These are phyloP conservation scores for Nomada goodeniana DNA, from an alignment of 2,888 invertebrate genomes.

Conservation along the genomic window DNA sequence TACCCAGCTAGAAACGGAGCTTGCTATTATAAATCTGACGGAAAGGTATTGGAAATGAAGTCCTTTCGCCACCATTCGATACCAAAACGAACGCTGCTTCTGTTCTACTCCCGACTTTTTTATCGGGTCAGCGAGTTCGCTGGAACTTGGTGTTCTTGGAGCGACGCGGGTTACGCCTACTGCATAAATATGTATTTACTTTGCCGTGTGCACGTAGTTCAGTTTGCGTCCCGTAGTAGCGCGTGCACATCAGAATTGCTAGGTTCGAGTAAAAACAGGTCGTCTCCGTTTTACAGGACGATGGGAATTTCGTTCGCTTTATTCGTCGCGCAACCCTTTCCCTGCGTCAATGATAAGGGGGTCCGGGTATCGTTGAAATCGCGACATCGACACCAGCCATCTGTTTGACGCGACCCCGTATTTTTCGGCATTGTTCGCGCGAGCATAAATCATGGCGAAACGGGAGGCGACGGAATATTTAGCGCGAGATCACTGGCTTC, in stretches of 20 bases:
- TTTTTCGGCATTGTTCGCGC: constrained; percentile 42
- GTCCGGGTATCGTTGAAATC: constrained; percentile 7
- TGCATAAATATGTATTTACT: constrained; percentile 46
- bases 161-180: constrained; percentile 47
- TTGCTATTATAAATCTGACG: neutral
- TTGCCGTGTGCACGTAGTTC: neutral
- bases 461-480: constrained; percentile 42
- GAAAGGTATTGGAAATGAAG: neutral
- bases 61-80: too few relatives aligned
- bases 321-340: neutral
- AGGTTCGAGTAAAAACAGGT: neutral
- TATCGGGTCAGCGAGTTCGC: constrained; percentile 39
- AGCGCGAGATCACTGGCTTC: constrained; percentile 20
- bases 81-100: neutral
- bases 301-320: neutral
- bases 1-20: neutral
- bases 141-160: constrained; percentile 27
- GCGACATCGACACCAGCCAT: constrained; percentile 42
- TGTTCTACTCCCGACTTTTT: constrained; percentile 25
- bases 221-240: neutral
- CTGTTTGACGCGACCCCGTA: constrained; percentile 29
- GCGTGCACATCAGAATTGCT: neutral
- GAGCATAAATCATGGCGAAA: constrained; percentile 39
- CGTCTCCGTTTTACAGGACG: neutral
- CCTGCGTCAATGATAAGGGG: neutral